phyloP scores from a whole-genome alignment of 1,140 invertebrate species.

The Microplitis demolitor region DNA sequence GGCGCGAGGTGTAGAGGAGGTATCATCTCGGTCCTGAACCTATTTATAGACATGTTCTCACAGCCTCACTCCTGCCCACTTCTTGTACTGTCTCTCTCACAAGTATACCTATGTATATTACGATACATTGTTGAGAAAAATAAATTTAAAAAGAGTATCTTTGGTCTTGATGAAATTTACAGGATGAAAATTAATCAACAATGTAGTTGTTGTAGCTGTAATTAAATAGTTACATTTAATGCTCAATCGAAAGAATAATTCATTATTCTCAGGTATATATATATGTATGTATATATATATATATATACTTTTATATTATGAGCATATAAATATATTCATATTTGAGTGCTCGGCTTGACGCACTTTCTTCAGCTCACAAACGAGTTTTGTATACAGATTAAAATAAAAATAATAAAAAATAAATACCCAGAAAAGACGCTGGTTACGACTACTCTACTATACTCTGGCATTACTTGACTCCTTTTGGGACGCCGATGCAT shows the following conservation, averaged over 20 bases:
- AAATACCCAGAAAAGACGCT: background rate
- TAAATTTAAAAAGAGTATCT: background rate
- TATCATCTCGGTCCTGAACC: constrained; percentile 55
- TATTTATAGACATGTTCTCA: constrained; percentile 62
- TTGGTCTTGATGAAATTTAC: too few species aligned
- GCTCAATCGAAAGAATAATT: too few species aligned
- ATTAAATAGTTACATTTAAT: too few species aligned
- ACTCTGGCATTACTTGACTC: background rate
- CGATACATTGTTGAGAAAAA: constrained; percentile 13
- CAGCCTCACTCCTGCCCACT: constrained; percentile 57
- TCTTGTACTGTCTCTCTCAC: constrained; percentile 47
- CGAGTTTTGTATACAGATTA: constrained; percentile 15
- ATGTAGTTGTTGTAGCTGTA: too few species aligned
- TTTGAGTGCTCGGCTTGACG: constrained; percentile 6
- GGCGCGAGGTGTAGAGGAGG: constrained; percentile 50
- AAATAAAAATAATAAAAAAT: background rate
- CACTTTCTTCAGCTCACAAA: background rate
- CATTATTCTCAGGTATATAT: too few species aligned
- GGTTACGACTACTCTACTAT: background rate
- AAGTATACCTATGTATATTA: constrained; percentile 27
- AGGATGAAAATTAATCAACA: too few species aligned
- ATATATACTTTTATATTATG: background rate
- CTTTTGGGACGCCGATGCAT: background rate
- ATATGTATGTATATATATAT: background rate
- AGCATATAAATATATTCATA: constrained; percentile 4